Conservation (phyloP, 2,113 vertebrate species). For the Periophthalmus modestus region DNA sequence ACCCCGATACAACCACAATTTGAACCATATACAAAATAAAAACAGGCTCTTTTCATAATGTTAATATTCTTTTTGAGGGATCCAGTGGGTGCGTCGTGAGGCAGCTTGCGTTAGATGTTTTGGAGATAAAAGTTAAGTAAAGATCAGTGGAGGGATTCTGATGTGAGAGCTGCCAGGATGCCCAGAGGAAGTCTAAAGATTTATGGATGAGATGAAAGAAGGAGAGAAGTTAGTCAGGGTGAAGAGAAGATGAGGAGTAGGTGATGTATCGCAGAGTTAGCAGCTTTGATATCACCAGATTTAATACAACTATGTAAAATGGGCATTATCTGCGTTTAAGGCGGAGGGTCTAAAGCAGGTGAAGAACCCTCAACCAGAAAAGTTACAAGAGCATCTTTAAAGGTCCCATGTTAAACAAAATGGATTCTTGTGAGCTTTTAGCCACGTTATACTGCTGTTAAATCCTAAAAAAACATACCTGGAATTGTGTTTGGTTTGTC, state of each 20-base stretch:
- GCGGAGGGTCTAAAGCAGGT: too few species aligned
- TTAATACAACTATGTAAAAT: background rate
- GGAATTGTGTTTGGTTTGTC: too few species aligned
- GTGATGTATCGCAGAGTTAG: background rate
- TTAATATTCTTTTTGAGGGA: background rate
- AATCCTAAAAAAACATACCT: too few species aligned
- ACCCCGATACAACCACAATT: background rate
- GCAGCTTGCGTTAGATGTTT: background rate
- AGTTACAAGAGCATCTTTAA: too few species aligned
- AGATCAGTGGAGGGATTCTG: background rate
- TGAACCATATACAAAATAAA: background rate
- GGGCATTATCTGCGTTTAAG: too few species aligned
- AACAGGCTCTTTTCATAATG: background rate
- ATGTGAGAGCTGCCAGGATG: background rate
- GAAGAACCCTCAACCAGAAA: too few species aligned
- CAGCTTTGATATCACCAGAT: background rate
- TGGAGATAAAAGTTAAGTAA: conserved; percentile 3
- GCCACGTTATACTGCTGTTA: too few species aligned
- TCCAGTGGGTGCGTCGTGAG: background rate
- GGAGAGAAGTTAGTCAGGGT: background rate
- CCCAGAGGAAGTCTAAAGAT: background rate
- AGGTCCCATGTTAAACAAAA: too few species aligned
- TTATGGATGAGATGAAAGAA: background rate
- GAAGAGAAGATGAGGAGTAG: background rate
- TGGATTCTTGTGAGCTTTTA: too few species aligned